A percentile compares a stretch with the other conserved stretches of the same genome.
Conservation (phyloP, 2,888 invertebrate species). For the Parascotia fuliginaria region DNA sequence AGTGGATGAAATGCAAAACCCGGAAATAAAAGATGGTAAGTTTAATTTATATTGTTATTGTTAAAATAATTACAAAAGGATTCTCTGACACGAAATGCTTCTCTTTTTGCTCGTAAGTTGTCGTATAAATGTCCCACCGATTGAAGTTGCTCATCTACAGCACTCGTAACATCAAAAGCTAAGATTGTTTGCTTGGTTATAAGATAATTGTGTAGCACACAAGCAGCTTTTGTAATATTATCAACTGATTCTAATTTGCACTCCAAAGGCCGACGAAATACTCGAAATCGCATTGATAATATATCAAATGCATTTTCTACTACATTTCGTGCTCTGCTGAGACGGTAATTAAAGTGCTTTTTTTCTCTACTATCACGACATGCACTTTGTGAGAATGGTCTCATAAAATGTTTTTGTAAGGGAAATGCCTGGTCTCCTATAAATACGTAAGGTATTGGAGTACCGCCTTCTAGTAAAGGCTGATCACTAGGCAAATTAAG, state of each 20-base stretch:
- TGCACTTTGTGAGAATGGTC: slow-evolving; percentile 6
- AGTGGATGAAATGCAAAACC: slow-evolving; percentile 10
- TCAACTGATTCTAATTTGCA: slow-evolving; percentile 15
- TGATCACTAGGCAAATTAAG: slow-evolving; percentile 6
- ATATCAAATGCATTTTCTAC: too few relatives aligned
- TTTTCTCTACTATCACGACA: slow-evolving; percentile 8
- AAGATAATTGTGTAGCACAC: slow-evolving; percentile 6
- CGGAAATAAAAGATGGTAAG: not conserved
- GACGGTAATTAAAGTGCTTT: slow-evolving; percentile 9
- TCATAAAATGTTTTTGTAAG: slow-evolving; percentile 7
- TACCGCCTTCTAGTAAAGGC: slow-evolving; percentile 5
- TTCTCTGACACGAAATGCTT: slow-evolving; percentile 3
- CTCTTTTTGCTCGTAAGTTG: slow-evolving; percentile 11
- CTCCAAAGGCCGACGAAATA: slow-evolving; percentile 8
- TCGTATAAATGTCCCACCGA: slow-evolving; percentile 8
- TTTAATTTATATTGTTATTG: slow-evolving; percentile 1
- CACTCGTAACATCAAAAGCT: slow-evolving; percentile 9
- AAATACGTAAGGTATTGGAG: slow-evolving; percentile 7
- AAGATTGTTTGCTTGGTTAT: not conserved
- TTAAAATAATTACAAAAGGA: slow-evolving; percentile 1
- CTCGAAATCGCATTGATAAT: slow-evolving; percentile 8
- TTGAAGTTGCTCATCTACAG: slow-evolving; percentile 2
- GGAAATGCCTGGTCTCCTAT: slow-evolving; percentile 3
- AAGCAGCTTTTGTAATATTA: slow-evolving; percentile 10
- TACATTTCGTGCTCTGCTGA: slow-evolving; percentile 11